Base-by-base conservation (phyloP, 2,888 invertebrate genomes). In the Epirrhoe alternata region DNA sequence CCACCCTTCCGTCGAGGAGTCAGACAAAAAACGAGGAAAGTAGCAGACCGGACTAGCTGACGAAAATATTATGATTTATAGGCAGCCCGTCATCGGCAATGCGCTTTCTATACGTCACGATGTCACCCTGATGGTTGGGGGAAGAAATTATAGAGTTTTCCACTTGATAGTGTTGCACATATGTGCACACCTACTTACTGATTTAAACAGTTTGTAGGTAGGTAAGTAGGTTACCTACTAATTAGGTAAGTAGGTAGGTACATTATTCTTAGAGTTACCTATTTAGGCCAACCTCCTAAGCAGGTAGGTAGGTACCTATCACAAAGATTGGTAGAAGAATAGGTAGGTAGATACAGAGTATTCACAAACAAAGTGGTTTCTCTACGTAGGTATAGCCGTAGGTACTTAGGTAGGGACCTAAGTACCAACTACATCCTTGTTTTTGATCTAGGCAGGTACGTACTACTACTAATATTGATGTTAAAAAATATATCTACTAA, bases 11-110 rank as follows among this genome's bases (percentile, higher is more conserved):
- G 83, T 85, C 85, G 80, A 76, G 86, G 81, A 85, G 86, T 87
- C 92, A 90, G 92, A 92, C 90, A 92, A 92, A 92, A 92, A 92
- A 92, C 86, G 86, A 90, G 83, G 77, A 91, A 87, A 89, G 80
- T 84, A 84, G 80, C 85, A 84, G 86, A 84, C 81, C 81, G 85
- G 87, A 86, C 88, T 86, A 83, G 86, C 87, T 86, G 80, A 59
- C 73, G 67, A 85, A 87, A 89, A 51, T 59, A 59, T 59, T 86
- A 91, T 93, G 92, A 93, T 93, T 93, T 92, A 93, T 93, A 91
- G 92, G 88, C 85, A 82, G 84, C 78, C 85, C 88, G 92, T 92
- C 92, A 92, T 83, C 84, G 85, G 81, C 92, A 92, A 89, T 91
- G 85, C 88, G 89, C 86, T 89, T 92, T 89, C 88, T 89, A 87